Evolutionary conservation across 1,140 invertebrate genomes (phyloP).

Genomic region (Brachionus paranguensis): DNA sequence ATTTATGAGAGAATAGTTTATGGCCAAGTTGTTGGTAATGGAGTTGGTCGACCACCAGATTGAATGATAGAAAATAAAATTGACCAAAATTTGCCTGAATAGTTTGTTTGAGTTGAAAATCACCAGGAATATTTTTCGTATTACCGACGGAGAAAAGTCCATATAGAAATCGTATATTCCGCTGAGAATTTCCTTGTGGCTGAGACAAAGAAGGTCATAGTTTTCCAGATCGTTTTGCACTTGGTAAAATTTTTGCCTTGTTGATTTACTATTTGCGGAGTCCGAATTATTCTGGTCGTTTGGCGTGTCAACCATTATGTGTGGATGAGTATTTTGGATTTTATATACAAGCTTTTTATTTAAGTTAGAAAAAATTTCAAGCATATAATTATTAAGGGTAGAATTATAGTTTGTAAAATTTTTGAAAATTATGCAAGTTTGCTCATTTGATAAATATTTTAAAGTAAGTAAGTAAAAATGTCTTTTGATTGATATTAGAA

Average conservation of each 20-base stretch:
- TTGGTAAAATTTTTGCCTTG: conserved; percentile 23
- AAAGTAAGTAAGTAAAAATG: conserved; percentile 3
- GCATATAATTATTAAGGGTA: not conserved
- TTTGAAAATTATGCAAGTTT: conserved; percentile 16
- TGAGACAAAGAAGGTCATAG: not conserved
- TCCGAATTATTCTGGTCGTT: not conserved
- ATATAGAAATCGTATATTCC: conserved; percentile 20
- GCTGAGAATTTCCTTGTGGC: not conserved
- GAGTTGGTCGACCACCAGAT: conserved; percentile 19
- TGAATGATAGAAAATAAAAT: conserved; percentile 20
- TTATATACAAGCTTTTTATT: not conserved
- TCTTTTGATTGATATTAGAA: not conserved
- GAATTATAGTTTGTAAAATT: not conserved
- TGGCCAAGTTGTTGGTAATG: not conserved
- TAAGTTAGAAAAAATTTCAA: not conserved
- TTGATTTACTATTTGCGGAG: not conserved
- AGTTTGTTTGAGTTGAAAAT: not conserved
- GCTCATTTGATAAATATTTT: not conserved
- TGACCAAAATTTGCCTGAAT: not conserved
- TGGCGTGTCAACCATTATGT: not conserved
- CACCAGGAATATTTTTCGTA: not conserved
- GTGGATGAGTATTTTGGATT: not conserved
- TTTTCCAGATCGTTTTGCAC: not conserved
- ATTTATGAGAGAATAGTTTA: conserved; percentile 13
- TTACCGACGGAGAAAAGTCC: not conserved